These are phyloP conservation scores for Phyllotreta striolata DNA, from an alignment of 2,888 invertebrate species.

Conservation along the genomic window DNA sequence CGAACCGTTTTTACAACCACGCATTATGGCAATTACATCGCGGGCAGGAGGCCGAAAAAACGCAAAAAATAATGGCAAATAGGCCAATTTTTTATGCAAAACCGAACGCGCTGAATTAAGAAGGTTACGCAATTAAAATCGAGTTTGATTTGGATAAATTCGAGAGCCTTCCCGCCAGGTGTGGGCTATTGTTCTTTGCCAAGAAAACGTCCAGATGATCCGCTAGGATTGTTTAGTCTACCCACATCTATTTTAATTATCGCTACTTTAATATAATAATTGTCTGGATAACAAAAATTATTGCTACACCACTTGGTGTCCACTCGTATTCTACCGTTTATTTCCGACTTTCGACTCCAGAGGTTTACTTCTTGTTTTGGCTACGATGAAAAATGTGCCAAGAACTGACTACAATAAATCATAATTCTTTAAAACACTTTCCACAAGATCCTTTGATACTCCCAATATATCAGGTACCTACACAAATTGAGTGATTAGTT, in stretches of 20 bases:
- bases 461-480: no score
- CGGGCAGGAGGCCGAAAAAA: conserved; percentile 19
- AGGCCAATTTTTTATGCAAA: conserved; percentile 22
- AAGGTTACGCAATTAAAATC: no score
- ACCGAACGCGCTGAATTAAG: neutral
- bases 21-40: conserved; percentile 27
- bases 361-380: no score
- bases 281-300: conserved; percentile 47
- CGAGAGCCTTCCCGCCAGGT: conserved; percentile 47
- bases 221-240: conserved; percentile 54
- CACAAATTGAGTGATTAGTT: no score
- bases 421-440: no score
- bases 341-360: no score
- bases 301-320: conserved; percentile 43
- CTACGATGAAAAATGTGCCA: no score
- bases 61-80: conserved; percentile 19
- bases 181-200: conserved; percentile 47
- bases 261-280: conserved; percentile 49
- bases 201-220: conserved; percentile 52
- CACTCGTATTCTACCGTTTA: conserved; percentile 40
- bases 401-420: no score
- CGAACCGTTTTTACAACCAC: conserved; percentile 19
- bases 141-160: no score
- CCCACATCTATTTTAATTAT: conserved; percentile 52
- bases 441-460: no score